A percentile compares a stretch with the other conserved stretches of the same genome.
Evolutionary conservation across 1,140 invertebrate genomes (phyloP).

Genomic region (Microvelia longipes): DNA sequence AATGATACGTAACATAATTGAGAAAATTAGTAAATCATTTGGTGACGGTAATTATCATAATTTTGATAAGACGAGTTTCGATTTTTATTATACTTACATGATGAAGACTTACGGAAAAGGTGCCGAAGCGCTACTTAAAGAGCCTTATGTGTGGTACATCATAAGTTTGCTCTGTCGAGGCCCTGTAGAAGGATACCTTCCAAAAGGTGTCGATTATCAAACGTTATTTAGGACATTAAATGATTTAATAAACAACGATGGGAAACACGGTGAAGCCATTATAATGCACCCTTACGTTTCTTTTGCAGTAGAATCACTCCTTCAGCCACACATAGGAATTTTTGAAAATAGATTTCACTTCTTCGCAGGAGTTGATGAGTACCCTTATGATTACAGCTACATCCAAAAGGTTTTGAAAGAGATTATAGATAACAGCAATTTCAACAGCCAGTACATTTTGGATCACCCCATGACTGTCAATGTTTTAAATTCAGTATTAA

Average conservation of each 20-base stretch:
- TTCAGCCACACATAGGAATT: no score
- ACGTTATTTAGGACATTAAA: background rate
- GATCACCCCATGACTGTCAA: background rate
- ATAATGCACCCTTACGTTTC: background rate
- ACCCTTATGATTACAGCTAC: no score
- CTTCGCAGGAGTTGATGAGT: no score
- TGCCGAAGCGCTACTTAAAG: background rate
- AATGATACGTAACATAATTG: background rate
- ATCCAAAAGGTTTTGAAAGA: background rate
- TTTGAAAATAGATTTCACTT: no score
- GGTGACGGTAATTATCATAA: background rate
- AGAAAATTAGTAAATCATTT: background rate
- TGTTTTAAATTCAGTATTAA: background rate
- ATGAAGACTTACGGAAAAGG: background rate
- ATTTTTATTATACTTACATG: background rate
- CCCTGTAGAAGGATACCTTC: background rate
- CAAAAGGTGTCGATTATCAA: background rate
- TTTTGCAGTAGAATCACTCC: background rate
- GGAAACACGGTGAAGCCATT: background rate
- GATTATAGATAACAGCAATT: background rate
- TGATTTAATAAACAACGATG: background rate
- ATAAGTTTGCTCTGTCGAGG: background rate
- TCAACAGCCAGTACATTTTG: background rate
- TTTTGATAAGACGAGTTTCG: background rate
- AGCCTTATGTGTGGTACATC: background rate